Base-by-base conservation (phyloP, 2,113 vertebrate genomes). In the Burhinus oedicnemus region DNA sequence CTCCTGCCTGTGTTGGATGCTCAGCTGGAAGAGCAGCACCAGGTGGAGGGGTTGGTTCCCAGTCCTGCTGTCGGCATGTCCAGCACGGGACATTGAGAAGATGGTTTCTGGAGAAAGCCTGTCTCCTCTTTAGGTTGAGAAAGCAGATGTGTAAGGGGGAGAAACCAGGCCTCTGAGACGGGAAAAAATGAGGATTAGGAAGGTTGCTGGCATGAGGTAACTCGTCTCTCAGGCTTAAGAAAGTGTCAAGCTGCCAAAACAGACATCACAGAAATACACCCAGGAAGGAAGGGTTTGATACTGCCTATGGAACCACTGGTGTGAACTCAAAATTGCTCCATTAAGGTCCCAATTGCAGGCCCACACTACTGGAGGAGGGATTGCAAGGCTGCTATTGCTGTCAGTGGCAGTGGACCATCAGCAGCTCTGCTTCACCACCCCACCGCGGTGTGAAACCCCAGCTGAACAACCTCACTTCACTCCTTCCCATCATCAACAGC, bases 31-130 rank as follows among this genome's bases (percentile, higher is more conserved):
- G 27, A 71, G 25, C 58, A 78, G 62, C 23, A 55, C 18, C 23
- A n/a, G 29, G 2, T 78, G n/a, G 22, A 66, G 29, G 71, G 14
- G 9, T 5, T 78, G 52, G 5, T 83, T 75, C 76, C 45, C 23
- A 15, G 2, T 42, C 44, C 5, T 71, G 29, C 17, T 30, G 11
- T 49, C 9, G 9, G 22, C 30, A 27, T 0, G 2, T 26, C 61
- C 44, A 74, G 3, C 11, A 11, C 2, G 2, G 9, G 17, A 52
- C 0, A 1, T 3, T 71, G 57, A n/a, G 36, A 36, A 87, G 22
- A n/a, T 7, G 8, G 7, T 25, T 92, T 78, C 19, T 64, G 38
- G 30, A 78, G 42, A 84, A 92, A 92, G 29, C 8, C 27, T 81
- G 27, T 7, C 13, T 83, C 15, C 4, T 81, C 26, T 72, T 51